Percentiles rank a stretch among this genome's conserved stretches.
Evolutionary conservation across 2,888 invertebrate species (phyloP).

Genomic region (Oxyscelio sp.): DNA sequence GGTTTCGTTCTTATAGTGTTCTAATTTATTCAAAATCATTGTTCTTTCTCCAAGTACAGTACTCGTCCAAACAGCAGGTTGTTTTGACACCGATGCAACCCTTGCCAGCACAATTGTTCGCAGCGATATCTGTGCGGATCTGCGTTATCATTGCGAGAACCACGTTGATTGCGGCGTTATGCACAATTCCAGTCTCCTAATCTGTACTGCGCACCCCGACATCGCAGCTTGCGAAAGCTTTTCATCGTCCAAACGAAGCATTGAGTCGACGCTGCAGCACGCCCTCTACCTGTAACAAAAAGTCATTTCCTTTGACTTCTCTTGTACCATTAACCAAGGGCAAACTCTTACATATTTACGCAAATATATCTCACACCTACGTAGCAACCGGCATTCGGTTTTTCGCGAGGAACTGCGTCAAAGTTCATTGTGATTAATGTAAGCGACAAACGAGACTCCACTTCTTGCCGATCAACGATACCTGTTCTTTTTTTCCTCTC

Average conservation of each 20-base stretch:
- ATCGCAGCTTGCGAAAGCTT: conserved; percentile 61
- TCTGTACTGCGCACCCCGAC: conserved; percentile 18
- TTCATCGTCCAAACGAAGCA: conserved; percentile 6
- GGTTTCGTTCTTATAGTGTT: too few species aligned
- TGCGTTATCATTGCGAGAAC: too few species aligned
- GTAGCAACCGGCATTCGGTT: conserved; percentile 1
- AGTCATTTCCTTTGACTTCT: conserved; percentile 4
- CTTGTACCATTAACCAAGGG: conserved; percentile 22
- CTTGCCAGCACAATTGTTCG: too few species aligned
- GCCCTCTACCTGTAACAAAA: neutral
- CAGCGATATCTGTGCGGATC: too few species aligned
- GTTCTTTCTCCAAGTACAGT: too few species aligned
- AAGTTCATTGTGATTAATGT: neutral
- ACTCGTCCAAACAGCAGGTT: too few species aligned
- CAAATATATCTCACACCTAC: conserved; percentile 26
- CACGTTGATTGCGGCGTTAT: too few species aligned
- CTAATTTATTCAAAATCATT: too few species aligned
- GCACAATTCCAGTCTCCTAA: conserved; percentile 13
- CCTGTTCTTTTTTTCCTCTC: neutral
- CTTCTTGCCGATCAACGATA: neutral
- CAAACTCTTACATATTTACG: conserved; percentile 15
- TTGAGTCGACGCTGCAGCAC: conserved; percentile 7
- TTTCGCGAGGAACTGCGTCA: neutral
- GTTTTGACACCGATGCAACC: too few species aligned
- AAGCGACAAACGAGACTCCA: neutral